Conservation (phyloP, 1,140 invertebrate species). For the Ylistrum balloti region DNA sequence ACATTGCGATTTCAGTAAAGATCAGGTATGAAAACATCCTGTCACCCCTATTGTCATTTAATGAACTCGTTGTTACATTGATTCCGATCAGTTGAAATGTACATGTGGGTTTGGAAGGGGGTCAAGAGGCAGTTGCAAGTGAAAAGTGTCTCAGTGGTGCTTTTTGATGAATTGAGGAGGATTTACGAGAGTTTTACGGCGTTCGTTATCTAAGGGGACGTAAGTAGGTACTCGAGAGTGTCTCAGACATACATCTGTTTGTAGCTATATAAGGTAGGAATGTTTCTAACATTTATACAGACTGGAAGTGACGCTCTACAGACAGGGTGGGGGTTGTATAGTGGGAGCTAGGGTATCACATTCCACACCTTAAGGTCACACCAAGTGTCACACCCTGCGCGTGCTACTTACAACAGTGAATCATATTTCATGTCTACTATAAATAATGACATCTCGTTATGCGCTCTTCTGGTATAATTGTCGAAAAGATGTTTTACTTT, state of each 20-base stretch:
- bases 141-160: neutral
- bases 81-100: neutral
- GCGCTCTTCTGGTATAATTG: neutral
- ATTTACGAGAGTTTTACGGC: neutral
- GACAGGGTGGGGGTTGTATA: neutral
- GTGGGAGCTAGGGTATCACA: neutral
- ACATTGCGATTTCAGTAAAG: neutral
- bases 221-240: neutral
- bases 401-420: neutral
- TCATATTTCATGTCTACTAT: too few relatives aligned
- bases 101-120: neutral
- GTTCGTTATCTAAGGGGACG: slow-evolving; percentile 30
- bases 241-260: neutral
- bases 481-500: too few relatives aligned
- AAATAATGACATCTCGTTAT: neutral
- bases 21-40: neutral
- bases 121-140: neutral
- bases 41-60: neutral
- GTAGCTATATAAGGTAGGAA: slow-evolving; percentile 15
- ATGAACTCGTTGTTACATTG: neutral
- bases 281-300: neutral
- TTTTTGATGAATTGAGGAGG: neutral
- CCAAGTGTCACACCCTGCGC: neutral
- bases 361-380: slow-evolving; percentile 2
- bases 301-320: neutral